Evolutionary conservation across 2,797 vertebrate genomes (phyloP).

Genomic region (Lates japonicus): DNA sequence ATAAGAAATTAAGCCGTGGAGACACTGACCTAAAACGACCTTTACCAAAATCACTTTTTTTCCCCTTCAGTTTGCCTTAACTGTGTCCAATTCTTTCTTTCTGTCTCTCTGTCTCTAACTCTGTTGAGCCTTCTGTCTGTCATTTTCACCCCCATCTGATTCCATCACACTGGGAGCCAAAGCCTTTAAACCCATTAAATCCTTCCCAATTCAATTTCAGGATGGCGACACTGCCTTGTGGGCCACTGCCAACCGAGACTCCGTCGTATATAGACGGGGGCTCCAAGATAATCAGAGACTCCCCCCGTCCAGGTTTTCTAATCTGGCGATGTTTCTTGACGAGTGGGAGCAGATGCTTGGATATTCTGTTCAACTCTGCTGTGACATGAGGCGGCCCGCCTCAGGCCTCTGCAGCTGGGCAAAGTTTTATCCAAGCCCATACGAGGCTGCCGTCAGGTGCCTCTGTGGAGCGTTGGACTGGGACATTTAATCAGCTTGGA

Average conservation of each 20-base stretch:
- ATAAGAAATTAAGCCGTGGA: slow-evolving; percentile 32
- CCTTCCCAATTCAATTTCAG: slow-evolving; percentile 73
- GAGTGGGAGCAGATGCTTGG: slow-evolving; percentile 65
- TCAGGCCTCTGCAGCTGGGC: slow-evolving; percentile 38
- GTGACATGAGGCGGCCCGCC: slow-evolving; percentile 53
- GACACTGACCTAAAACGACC: slow-evolving; percentile 45
- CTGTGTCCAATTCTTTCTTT: slow-evolving; percentile 6
- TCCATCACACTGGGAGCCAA: slow-evolving; percentile 68
- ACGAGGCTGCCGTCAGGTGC: slow-evolving; percentile 23
- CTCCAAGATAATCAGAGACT: slow-evolving; percentile 71
- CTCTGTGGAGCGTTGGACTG: neutral
- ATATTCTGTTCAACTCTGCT: slow-evolving; percentile 51
- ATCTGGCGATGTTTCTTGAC: slow-evolving; percentile 58
- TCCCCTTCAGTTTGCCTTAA: slow-evolving; percentile 2
- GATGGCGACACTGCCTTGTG: slow-evolving; percentile 58
- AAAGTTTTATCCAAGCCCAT: slow-evolving; percentile 27
- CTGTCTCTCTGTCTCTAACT: slow-evolving; percentile 10
- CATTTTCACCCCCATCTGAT: slow-evolving; percentile 68
- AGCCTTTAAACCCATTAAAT: slow-evolving; percentile 76
- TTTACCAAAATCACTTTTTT: slow-evolving; percentile 22
- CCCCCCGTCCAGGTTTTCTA: slow-evolving; percentile 63
- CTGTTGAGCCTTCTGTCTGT: slow-evolving; percentile 42
- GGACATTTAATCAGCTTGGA: slow-evolving; percentile 49
- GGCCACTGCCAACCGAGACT: slow-evolving; percentile 52
- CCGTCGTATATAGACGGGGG: slow-evolving; percentile 47